These are phyloP conservation scores for Fragum fragum DNA, from an alignment of 2,888 invertebrate genomes.

Conservation along the genomic window DNA sequence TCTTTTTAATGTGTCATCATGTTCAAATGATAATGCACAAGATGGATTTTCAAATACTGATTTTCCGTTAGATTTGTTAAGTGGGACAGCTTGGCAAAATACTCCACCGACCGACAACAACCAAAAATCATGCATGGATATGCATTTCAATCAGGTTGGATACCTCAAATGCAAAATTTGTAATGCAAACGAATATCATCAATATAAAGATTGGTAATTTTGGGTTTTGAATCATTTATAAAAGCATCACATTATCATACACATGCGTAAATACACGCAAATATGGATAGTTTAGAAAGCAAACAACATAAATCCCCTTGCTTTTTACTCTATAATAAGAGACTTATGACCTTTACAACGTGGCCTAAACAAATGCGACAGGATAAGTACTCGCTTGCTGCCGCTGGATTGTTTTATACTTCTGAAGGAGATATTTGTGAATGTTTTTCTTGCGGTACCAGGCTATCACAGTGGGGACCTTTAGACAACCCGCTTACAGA, in stretches of 20 bases:
- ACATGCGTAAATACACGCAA: not conserved
- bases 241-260: not conserved
- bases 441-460: slow-evolving; percentile 31
- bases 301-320: slow-evolving; percentile 3
- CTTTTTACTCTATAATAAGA: not conserved
- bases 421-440: slow-evolving; percentile 14
- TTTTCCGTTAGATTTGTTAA: slow-evolving; percentile 10
- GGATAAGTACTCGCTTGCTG: slow-evolving; percentile 14
- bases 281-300: not conserved
- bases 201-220: slow-evolving; percentile 22
- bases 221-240: not conserved
- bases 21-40: slow-evolving; percentile 9
- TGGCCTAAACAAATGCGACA: slow-evolving; percentile 23
- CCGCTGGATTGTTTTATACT: slow-evolving; percentile 20
- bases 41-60: slow-evolving; percentile 7
- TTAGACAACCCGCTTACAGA: slow-evolving; percentile 16
- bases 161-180: slow-evolving; percentile 2
- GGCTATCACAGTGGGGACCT: slow-evolving; percentile 6
- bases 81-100: slow-evolving; percentile 1
- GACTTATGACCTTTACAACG: slow-evolving; percentile 10
- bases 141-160: slow-evolving; percentile 5
- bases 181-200: slow-evolving; percentile 17
- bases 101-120: not conserved
- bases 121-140: not conserved
- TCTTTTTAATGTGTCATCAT: not conserved